Conservation (phyloP, 1,140 invertebrate genomes). For the Penaeus chinensis region DNA sequence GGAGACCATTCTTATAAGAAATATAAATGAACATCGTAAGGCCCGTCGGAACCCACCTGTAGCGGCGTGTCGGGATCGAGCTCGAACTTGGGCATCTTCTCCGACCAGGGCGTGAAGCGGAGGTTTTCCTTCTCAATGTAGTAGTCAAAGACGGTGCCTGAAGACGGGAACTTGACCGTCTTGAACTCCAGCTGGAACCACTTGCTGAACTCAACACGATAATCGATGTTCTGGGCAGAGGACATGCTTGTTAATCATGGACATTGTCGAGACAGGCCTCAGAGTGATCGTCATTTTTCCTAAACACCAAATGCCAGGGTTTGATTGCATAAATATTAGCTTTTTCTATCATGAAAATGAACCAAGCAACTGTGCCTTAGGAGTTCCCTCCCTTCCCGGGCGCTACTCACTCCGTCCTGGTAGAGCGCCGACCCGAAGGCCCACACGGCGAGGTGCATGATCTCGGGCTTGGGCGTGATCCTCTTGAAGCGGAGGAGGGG, state of each 20-base stretch:
- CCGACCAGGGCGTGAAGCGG: conserved; percentile 89
- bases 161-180: conserved; percentile 89
- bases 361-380: no score
- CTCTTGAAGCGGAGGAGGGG: conserved; percentile 83
- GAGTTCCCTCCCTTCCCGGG: no score
- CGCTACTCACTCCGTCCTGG: conserved; percentile 83
- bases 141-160: conserved; percentile 95
- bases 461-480: conserved; percentile 93
- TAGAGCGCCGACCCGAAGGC: conserved; percentile 95
- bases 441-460: conserved; percentile 94
- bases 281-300: no score
- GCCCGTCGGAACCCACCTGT: conserved; percentile 74
- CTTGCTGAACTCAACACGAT: conserved; percentile 94
- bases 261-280: no score
- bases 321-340: no score
- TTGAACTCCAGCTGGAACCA: conserved; percentile 98
- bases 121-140: conserved; percentile 91
- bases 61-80: conserved; percentile 91
- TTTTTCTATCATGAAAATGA: no score
- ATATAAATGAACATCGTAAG: neutral
- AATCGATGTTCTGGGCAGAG: conserved; percentile 76
- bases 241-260: no score
- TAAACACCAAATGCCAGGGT: no score
- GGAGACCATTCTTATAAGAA: neutral
- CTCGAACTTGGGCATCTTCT: conserved; percentile 89